Base-by-base conservation (phyloP, 1,140 invertebrate species). In the Tetraneura akinire region DNA sequence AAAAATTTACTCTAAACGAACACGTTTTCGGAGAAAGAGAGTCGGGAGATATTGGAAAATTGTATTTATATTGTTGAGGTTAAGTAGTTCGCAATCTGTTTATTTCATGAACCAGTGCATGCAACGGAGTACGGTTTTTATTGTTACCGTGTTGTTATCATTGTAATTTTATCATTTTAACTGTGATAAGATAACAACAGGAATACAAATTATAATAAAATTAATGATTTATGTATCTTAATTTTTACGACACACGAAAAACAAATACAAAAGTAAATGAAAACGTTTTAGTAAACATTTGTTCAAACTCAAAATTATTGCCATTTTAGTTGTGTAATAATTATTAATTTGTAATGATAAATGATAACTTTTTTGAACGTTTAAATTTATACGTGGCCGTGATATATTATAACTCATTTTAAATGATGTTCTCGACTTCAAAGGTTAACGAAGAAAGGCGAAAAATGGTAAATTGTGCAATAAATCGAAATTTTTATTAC, bases 381-480 rank as follows among this genome's bases (percentile, higher is more conserved):
- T 16, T 26, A 47, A 70, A 70, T 23, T 23, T 26, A 47, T 70
- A 70, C 68, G 68, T 70, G 68, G 49, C 45, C 16, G 42, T 29
- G 21, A 23, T n/a, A 14, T 45, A n/a, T n/a, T n/a, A 0, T 13
- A 1, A 29, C 42, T 4, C 18, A 10, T 70, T 70, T 18, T 18
- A 14, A 78, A 85, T 84, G 42, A 78, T 78, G 73, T 82, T 84
- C 18, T 82, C 83, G 42, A 81, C 84, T 9, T 84, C 85, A 29
- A 84, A 85, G 55, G 80, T 81, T 14, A 85, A 85, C 55, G 85
- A 85, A 68, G 86, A 87, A 81, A 85, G 86, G 84, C 86, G 85
- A 78, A 86, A 86, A 84, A 81, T 85, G 81, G 86, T 87, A 85
- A 84, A 81, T 83, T 68, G 23, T 21, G 23, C 8, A 23, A 55